Base-by-base conservation (phyloP, 2,113 vertebrate species). In the Gobio gobio region DNA sequence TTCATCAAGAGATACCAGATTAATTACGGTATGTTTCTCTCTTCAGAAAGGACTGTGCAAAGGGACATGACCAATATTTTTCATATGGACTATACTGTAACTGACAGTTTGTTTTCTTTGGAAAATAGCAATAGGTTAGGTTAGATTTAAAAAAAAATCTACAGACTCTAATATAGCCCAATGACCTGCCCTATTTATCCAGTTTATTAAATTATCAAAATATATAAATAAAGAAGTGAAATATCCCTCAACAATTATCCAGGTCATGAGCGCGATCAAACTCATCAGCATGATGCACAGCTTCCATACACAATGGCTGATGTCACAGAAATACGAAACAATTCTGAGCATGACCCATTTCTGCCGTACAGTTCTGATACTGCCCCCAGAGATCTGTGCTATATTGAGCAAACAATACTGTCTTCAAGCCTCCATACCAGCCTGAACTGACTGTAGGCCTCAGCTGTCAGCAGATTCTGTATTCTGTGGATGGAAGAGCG, bases 271-370 rank as follows among this genome's bases (percentile, higher is more conserved):
- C 26, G 29, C n/a, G 13, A 20, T 68, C 36, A 81, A 64, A 82
- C 51, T 33, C 66, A 47, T 47, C 47, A 75, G 66, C 20, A 20
- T 72, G 36, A 47, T 80, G 86, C 51, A 66, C 40, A 26, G 5
- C 22, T 83, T 76, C 24, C 74, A 74, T 22, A 83, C 51, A 61
- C 36, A 45, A 86, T 83, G 29, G 85, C 86, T 84, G 83, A 87
- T 85, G 63, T 72, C 89, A 83, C 84, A 85, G 85, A 86, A 72
- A 85, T 82, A 82, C 73, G 80, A 84, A 75, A 49, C 72, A 79
- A 58, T 83, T 74, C 76, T 68, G 86, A 86, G 85, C 85, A 12
- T 93, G 91, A 91, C 91, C 92, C 89, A 91, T 77, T 92, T 93
- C 64, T 89, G 75, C 14, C 54, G 88, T 85, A 79, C 81, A 87